A percentile compares a stretch with the other conserved stretches of the same genome.
Conservation (phyloP, 35 echinoderm and acorn worm genomes). For the Apostichopus japonicus region DNA sequence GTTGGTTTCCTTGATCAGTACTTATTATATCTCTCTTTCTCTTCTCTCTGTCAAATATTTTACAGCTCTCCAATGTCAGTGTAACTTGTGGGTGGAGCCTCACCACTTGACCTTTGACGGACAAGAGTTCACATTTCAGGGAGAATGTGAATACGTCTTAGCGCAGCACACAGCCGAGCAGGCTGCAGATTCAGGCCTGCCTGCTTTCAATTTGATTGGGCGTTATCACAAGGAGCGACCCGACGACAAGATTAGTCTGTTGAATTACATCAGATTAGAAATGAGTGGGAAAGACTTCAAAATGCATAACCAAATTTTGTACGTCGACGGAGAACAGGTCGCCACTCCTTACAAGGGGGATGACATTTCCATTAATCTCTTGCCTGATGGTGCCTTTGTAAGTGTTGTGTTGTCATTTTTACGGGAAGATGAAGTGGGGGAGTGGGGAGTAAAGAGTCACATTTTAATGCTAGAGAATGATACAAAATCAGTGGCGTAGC, state of each 20-base stretch:
- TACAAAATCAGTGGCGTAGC: too few species aligned
- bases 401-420: background rate
- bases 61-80: background rate
- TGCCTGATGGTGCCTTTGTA: background rate
- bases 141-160: background rate
- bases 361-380: background rate
- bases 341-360: background rate
- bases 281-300: background rate
- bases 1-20: too few species aligned
- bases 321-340: background rate
- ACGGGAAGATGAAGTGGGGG: too few species aligned
- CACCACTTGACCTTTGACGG: background rate
- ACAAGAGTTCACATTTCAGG: background rate
- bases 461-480: too few species aligned
- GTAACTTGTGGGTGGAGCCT: background rate
- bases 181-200: background rate
- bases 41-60: too few species aligned
- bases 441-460: too few species aligned
- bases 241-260: background rate
- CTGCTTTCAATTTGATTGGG: background rate
- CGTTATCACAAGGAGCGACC: slow-evolving; percentile 7
- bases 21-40: too few species aligned
- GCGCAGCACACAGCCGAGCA: too few species aligned
- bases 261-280: background rate
- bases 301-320: background rate